phyloP scores from a whole-genome alignment of 2,797 vertebrate genomes.

The Zenarchopterus dispar region DNA sequence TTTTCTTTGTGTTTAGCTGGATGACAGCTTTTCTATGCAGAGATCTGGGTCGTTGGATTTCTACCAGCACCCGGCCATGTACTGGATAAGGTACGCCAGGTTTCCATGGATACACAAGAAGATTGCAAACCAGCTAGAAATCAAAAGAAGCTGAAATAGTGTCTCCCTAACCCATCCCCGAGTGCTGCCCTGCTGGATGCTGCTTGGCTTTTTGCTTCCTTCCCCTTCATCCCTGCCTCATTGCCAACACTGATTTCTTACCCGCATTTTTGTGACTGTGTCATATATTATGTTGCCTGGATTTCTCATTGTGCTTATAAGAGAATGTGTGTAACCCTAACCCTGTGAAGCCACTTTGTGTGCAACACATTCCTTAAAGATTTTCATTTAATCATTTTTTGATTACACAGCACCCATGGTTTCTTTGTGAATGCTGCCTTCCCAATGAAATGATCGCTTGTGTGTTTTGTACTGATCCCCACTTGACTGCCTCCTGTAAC shows the following conservation, averaged over 20 bases:
- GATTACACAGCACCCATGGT: constrained; percentile 9
- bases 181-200: constrained; percentile 45
- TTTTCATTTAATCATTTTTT: too few species aligned
- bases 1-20: constrained; percentile 94
- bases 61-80: constrained; percentile 99
- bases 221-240: constrained; percentile 1
- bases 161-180: constrained; percentile 26
- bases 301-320: background rate
- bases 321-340: too few species aligned
- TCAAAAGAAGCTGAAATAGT: constrained; percentile 37
- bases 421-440: constrained; percentile 51
- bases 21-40: constrained; percentile 99
- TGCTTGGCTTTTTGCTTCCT: constrained; percentile 24
- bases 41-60: constrained; percentile 99
- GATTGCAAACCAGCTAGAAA: constrained; percentile 33
- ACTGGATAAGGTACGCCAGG: constrained; percentile 98
- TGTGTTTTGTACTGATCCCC: constrained; percentile 28
- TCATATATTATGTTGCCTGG: constrained; percentile 4
- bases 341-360: too few species aligned
- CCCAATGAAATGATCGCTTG: constrained; percentile 27
- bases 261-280: constrained; percentile 10
- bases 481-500: constrained; percentile 23
- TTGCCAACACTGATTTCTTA: constrained; percentile 13
- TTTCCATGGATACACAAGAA: constrained; percentile 89
- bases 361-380: too few species aligned